Percentiles rank a stretch among this genome's conserved stretches.
phyloP scores from a whole-genome alignment of 2,888 invertebrate genomes.

The Cephus pulcher region DNA sequence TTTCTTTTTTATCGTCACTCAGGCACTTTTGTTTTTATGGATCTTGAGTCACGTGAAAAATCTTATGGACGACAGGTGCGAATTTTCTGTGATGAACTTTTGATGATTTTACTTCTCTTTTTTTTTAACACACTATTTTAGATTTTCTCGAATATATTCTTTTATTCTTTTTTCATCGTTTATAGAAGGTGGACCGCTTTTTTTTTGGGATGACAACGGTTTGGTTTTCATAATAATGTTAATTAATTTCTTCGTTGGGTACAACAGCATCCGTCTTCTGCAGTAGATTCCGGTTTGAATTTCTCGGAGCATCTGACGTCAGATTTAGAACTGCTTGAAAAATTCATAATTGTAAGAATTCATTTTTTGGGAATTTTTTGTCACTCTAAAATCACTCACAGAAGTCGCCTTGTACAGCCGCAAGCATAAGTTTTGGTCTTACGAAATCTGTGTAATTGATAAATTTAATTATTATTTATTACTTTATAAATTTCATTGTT shows the following conservation, averaged over 20 bases:
- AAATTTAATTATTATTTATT: neutral
- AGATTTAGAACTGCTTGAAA: neutral
- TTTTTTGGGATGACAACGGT: neutral
- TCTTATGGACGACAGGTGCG: neutral
- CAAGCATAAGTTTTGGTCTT: constrained; percentile 15
- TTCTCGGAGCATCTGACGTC: neutral
- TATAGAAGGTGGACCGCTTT: neutral
- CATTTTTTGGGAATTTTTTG: neutral
- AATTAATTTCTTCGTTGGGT: neutral
- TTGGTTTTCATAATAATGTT: neutral
- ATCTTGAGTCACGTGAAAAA: neutral
- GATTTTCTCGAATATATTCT: neutral
- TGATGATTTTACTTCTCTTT: neutral
- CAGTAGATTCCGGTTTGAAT: neutral
- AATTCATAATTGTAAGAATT: neutral
- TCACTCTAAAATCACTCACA: constrained; percentile 15
- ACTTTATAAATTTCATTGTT: neutral
- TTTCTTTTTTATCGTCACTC: neutral
- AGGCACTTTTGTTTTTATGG: neutral
- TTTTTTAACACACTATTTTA: neutral
- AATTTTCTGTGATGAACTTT: neutral
- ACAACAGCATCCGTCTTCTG: neutral
- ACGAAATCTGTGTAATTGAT: neutral
- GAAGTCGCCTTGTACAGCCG: constrained; percentile 23
- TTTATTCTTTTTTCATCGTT: neutral